Evolutionary conservation across 2,113 vertebrate species (phyloP), one percentile per base, ranked within the genome.

Genomic region (Hypomesus transpacificus): DNA sequence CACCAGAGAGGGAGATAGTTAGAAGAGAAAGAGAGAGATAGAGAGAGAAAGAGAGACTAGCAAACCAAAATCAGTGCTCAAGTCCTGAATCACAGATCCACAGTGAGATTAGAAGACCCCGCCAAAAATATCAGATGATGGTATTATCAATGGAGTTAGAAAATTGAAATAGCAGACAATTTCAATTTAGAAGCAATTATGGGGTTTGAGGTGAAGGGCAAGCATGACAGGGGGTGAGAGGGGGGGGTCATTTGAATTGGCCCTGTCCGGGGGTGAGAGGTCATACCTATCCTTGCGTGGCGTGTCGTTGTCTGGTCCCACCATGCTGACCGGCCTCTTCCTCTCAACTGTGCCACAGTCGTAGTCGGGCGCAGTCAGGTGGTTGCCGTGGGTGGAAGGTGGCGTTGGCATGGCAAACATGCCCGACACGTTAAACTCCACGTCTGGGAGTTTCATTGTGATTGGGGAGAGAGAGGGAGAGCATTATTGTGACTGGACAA

Each of bases 371-470:
- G 79, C 20, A 14, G 86, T 80, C 22, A 93, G 87, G 71, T 96
- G 94, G 64, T 96, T 98, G 66, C 85, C 88, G 61, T 94, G 94
- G 88, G 94, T 95, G 3, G 92, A 90, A 28, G 94, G 87, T 21
- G 93, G 93, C 0, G 92, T 86, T 14, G 96, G 92, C 87, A 93
- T 89, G n/a, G 93, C 94, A 65, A 99, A 99, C 6, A 94, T 94
- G 75, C 95, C 97, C 0, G 97, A 98, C 26, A 98, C 96, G 0
- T 99, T 99, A 84, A 99, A 98, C 69, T 99, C 97, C 79, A 98
- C 89, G 8, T 99, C 97, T 99, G 89, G 9, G 34, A 26, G 24
- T 26, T 26, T 26, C 24, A 26, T 26, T 26, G 24, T 26, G 24
- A 59, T 11, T 4, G 58, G 39, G 39, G 39, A 46, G 7, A 46